Conservation (phyloP, 2,888 invertebrate genomes). For the Drosophila formosana region DNA sequence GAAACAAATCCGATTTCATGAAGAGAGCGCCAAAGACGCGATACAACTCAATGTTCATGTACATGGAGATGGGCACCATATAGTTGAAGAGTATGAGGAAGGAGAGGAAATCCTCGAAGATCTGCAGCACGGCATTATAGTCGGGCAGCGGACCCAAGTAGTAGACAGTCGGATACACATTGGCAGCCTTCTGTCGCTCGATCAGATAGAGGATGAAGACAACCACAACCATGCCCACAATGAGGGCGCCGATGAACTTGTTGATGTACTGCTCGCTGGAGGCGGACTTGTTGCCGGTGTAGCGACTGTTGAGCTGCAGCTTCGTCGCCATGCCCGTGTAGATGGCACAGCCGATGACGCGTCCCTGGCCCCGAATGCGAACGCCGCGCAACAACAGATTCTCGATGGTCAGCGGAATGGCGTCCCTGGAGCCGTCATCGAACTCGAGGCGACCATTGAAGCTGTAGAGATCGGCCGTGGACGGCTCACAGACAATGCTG, state of each 20-base stretch:
- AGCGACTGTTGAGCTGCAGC: conserved; percentile 92
- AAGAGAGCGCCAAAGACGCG: conserved; percentile 89
- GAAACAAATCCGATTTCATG: conserved; percentile 91
- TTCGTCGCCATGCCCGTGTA: conserved; percentile 94
- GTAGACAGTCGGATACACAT: conserved; percentile 67
- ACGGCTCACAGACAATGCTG: conserved; percentile 90
- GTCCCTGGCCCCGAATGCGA: conserved; percentile 91
- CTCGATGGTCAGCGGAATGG: conserved; percentile 88
- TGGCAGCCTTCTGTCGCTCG: conserved; percentile 85
- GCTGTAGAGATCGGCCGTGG: conserved; percentile 90
- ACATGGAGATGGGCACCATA: conserved; percentile 94
- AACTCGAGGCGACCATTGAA: conserved; percentile 89
- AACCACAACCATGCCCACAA: conserved; percentile 88
- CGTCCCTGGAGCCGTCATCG: conserved; percentile 7
- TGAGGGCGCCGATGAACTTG: conserved; percentile 89
- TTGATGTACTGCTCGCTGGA: conserved; percentile 90
- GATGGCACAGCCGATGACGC: conserved; percentile 91
- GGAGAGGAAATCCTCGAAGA: conserved; percentile 88
- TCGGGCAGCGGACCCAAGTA: conserved; percentile 83
- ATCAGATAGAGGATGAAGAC: conserved; percentile 87
- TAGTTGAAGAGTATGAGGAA: conserved; percentile 93
- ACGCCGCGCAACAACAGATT: conserved; percentile 92
- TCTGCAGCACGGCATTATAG: conserved; percentile 75
- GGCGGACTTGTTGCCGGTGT: conserved; percentile 90
- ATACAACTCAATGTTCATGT: conserved; percentile 92